Conservation (phyloP, 2,888 invertebrate genomes). For the Pristionchus maxplancki region DNA sequence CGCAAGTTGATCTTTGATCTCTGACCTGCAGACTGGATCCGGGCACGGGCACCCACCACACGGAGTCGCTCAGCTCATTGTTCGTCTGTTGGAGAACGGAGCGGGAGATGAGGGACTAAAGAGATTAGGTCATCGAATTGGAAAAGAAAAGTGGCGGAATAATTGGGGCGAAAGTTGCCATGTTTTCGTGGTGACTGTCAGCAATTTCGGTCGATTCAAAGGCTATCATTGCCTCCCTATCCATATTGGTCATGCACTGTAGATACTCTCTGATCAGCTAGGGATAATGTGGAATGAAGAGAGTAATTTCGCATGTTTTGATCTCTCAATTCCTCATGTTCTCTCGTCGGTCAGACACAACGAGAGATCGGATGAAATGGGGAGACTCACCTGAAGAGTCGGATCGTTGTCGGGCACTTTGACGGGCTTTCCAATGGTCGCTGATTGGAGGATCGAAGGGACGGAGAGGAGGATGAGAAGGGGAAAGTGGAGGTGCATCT, state of each 20-base stretch:
- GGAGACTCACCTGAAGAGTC: conserved; percentile 6
- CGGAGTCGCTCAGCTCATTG: conserved; percentile 14
- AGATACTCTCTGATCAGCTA: too few species aligned
- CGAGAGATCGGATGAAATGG: too few species aligned
- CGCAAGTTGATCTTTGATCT: conserved; percentile 1
- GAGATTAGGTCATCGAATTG: neutral
- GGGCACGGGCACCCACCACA: conserved; percentile 50
- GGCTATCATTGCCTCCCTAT: too few species aligned
- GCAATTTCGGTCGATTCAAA: too few species aligned
- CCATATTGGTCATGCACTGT: too few species aligned
- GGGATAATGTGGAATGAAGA: too few species aligned
- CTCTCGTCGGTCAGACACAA: too few species aligned
- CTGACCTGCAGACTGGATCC: neutral
- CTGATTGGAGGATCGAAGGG: neutral
- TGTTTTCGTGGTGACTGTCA: neutral
- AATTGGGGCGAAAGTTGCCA: neutral
- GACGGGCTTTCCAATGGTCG: conserved; percentile 39
- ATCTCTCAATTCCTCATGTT: too few species aligned
- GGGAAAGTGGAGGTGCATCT: neutral
- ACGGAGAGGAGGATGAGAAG: neutral
- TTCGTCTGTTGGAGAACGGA: conserved; percentile 48
- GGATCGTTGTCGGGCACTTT: conserved; percentile 46
- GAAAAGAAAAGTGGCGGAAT: neutral
- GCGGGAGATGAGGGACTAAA: conserved; percentile 11
- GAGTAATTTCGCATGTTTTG: too few species aligned